Evolutionary conservation across 2,113 vertebrate species (phyloP), one percentile per base, ranked within the genome.

Genomic region (Thamnophis sirtalis): DNA sequence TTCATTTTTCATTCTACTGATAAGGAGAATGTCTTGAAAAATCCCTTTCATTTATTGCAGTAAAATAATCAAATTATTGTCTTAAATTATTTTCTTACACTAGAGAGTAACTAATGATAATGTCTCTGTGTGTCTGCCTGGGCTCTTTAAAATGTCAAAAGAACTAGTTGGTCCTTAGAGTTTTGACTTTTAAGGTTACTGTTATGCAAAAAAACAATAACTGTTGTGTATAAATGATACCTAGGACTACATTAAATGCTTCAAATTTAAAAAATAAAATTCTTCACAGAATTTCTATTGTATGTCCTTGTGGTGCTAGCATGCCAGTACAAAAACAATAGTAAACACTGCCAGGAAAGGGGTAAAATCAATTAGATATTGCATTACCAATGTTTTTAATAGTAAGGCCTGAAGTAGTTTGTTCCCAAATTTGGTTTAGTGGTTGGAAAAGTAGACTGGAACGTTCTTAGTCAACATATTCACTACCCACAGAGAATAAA

Each of bases 381-480:
- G 89, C 38, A 28, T n/a, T 53, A 19, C 84, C 63, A 0, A 0
- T 38, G 33, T 92, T 91, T 89, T 87, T 13, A 0, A 9, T 28
- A 24, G 1, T 1, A 33, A 91, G 60, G 89, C 87, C 3, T 26
- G 2, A 84, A 92, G 68, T 94, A 90, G 92, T 38, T 85, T 28
- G 94, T 63, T 94, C 19, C 1, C 0, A 0, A 6, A 93, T 85
- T 95, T 94, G 96, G 95, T 94, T 97, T 97, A 94, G 98, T 96
- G 97, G 97, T 91, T 93, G 92, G 88, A 95, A 96, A 87, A 95
- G 94, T 93, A 96, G 96, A 93, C 95, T 93, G 95, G 94, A 97
- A 95, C 94, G 93, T 90, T 97, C 97, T 97, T 97, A 98, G 96
- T 98, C 97, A 98, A 97, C 98, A 97, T 91, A 96, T 96, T 95